phyloP scores from a whole-genome alignment of 2,797 vertebrate genomes.

The Thaleichthys pacificus region DNA sequence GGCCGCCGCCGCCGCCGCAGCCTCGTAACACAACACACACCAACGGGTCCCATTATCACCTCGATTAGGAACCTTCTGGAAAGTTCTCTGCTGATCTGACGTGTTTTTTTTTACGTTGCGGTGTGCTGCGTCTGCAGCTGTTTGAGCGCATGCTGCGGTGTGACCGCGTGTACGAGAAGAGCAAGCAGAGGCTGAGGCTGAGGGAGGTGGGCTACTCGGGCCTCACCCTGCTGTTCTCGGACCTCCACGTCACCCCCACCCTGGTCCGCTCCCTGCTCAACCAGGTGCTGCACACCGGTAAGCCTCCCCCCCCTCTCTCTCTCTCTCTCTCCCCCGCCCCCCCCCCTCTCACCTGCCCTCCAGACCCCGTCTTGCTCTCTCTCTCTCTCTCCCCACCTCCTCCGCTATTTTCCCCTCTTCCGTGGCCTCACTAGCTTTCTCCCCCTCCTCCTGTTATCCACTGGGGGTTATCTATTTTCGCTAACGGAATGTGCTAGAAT shows the following conservation, averaged over 20 bases:
- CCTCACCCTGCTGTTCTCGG: slow-evolving; percentile 88
- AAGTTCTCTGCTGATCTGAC: neutral
- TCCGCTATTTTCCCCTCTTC: too few species aligned
- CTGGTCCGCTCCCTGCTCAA: slow-evolving; percentile 90
- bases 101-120: neutral
- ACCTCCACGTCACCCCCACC: slow-evolving; percentile 81
- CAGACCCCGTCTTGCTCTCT: too few species aligned
- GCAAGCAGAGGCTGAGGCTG: slow-evolving; percentile 89
- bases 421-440: too few species aligned
- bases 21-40: neutral
- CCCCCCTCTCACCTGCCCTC: too few species aligned
- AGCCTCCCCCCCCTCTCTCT: neutral
- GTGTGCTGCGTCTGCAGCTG: slow-evolving; percentile 69
- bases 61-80: neutral
- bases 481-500: too few species aligned
- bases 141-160: slow-evolving; percentile 94
- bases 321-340: neutral
- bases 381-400: too few species aligned
- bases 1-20: slow-evolving; percentile 8
- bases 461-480: too few species aligned
- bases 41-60: too few species aligned
- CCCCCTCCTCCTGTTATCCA: too few species aligned
- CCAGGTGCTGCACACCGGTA: slow-evolving; percentile 91
- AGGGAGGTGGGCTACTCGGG: slow-evolving; percentile 92
- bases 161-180: slow-evolving; percentile 94